Conservation (phyloP, 2,113 vertebrate genomes). For the Leiothrix lutea region DNA sequence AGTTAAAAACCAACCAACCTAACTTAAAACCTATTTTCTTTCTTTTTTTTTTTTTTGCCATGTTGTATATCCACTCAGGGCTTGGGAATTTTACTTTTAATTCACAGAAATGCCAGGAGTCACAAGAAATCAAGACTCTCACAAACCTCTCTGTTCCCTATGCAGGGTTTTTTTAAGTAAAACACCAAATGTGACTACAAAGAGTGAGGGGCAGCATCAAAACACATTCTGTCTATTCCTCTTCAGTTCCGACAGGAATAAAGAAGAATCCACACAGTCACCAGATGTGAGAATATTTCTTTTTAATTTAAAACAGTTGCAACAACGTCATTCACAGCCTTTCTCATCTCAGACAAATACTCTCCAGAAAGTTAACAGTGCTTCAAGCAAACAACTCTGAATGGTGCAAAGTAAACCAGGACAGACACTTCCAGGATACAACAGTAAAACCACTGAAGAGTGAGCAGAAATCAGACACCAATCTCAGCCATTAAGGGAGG, state of each 20-base stretch:
- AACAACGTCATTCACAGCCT: conserved; percentile 71
- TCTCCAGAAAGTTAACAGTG: conserved; percentile 60
- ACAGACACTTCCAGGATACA: conserved; percentile 54
- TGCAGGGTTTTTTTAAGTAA: background rate
- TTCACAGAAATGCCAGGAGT: background rate
- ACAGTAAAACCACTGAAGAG: conserved; percentile 9
- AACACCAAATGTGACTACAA: background rate
- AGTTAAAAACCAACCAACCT: background rate
- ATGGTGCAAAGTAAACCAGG: conserved; percentile 66
- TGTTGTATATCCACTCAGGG: too few relatives aligned
- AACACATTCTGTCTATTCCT: background rate
- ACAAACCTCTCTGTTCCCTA: background rate
- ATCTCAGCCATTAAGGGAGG: background rate
- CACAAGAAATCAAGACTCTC: background rate
- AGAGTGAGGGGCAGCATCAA: background rate
- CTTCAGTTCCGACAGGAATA: background rate
- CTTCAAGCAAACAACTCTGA: conserved; percentile 57
- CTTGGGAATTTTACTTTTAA: background rate
- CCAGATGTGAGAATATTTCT: conserved; percentile 70
- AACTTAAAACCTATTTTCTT: background rate
- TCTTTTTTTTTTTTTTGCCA: background rate
- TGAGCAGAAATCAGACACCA: background rate
- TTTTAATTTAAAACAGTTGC: conserved; percentile 81
- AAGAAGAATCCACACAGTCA: conserved; percentile 11
- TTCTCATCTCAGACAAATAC: conserved; percentile 63